Evolutionary conservation across 1,140 invertebrate species (phyloP).

Genomic region (Formica exsecta): DNA sequence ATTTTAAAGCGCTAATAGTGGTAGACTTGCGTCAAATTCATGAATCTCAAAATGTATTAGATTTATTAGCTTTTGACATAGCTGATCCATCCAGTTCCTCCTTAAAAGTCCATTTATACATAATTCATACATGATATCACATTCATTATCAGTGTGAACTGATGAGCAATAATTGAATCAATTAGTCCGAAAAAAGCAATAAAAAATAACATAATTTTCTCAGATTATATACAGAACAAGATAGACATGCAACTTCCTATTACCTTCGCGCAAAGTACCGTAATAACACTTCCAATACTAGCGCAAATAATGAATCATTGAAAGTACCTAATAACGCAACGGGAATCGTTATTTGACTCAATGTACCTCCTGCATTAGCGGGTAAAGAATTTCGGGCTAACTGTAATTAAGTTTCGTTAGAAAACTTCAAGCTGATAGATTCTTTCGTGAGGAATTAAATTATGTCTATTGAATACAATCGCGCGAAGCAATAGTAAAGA

Average conservation of each 20-base stretch:
- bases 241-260: not conserved
- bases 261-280: not conserved
- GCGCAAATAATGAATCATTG: conserved; percentile 33
- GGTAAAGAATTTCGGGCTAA: conserved; percentile 1
- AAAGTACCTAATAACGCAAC: conserved; percentile 8
- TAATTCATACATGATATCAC: too few relatives aligned
- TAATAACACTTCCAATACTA: conserved; percentile 2
- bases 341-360: conserved; percentile 10
- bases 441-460: conserved; percentile 40
- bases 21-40: too few relatives aligned
- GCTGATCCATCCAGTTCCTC: too few relatives aligned
- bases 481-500: not conserved
- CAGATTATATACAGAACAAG: not conserved
- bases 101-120: not conserved
- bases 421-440: not conserved
- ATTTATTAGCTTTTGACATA: too few relatives aligned
- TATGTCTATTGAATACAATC: conserved; percentile 22
- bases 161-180: not conserved
- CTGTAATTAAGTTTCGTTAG: conserved; percentile 34
- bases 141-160: not conserved
- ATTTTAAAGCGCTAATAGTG: too few relatives aligned
- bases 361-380: not conserved
- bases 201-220: not conserved
- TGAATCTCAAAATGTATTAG: too few relatives aligned
- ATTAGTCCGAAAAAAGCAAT: not conserved